Evolutionary conservation across 2,888 invertebrate genomes (phyloP), one percentile per base, ranked within the genome.

Genomic region (Brachylomia viminalis): DNA sequence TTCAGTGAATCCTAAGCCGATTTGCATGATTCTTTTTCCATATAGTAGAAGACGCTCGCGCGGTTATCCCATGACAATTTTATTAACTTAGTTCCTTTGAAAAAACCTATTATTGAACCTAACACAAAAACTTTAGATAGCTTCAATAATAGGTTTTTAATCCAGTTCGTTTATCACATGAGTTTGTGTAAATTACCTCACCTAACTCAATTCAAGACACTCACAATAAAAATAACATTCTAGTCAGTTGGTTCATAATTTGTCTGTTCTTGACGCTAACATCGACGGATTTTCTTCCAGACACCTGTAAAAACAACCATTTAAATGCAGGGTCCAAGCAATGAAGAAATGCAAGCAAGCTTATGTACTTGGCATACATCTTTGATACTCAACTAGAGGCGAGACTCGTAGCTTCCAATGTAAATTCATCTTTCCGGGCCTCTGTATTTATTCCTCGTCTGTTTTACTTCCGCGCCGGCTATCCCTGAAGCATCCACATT

Each of bases 381-480:
- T 77, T 73, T 80, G 61, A 67, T 77, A 65, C 62, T 45, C 64
- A 49, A 42, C 65, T 52, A 47, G 38, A 62, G 66, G 65, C 72
- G 30, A 62, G 65, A 20, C 59, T 67, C n/a, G 49, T 68, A 64
- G 83, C 42, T 80, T 73, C 64, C 59, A 75, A 87, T 84, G 87
- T 83, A 84, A 87, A 87, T 87, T 87, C 62, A 79, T 67, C 68
- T 65, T 59, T 58, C 33, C 58, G 30, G 79, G 75, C 20, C 77
- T 56, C 82, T 75, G 74, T 83, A 72, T 85, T 85, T 85, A 83
- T 86, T 72, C 68, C 77, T 52, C 20, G 75, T 62, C 80, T 85
- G 75, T 75, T 73, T 72, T 71, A 64, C 72, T 78, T 80, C 62
- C 45, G 33, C 65, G 0, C 42, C 30, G 27, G 56, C 68, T 64